phyloP scores from a whole-genome alignment of 1,140 invertebrate genomes.

The Samia ricini region DNA sequence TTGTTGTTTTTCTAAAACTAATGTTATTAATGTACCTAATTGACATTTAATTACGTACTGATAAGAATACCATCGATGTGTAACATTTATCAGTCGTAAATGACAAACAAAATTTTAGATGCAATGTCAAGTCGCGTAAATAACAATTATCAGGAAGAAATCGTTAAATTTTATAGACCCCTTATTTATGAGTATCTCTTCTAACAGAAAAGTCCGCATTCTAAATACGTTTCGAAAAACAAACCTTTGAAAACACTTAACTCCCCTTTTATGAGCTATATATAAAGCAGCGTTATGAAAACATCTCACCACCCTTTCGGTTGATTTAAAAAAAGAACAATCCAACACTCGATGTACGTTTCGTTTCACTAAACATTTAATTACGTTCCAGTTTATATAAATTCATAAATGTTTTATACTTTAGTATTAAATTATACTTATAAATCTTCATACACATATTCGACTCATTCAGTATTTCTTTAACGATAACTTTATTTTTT shows the following conservation, averaged over 20 bases:
- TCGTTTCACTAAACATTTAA: conserved; percentile 5
- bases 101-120: background rate
- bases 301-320: conserved; percentile 34
- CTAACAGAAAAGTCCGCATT: conserved; percentile 5
- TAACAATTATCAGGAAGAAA: conserved; percentile 11
- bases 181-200: conserved; percentile 5
- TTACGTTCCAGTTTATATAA: background rate
- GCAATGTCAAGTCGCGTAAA: background rate
- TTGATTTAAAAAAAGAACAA: conserved; percentile 32
- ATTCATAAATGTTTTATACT: background rate
- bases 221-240: conserved; percentile 18
- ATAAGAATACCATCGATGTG: background rate
- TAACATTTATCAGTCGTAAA: background rate
- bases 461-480: no score
- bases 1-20: no score
- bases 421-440: no score
- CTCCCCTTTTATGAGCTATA: conserved; percentile 42
- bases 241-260: conserved; percentile 35
- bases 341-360: conserved; percentile 3
- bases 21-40: no score
- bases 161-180: conserved; percentile 17
- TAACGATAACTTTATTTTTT: no score
- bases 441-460: no score
- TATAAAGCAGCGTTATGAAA: conserved; percentile 42
- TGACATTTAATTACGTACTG: no score